Conservation (phyloP, 2,888 invertebrate genomes). For the Heliconius hortense region DNA sequence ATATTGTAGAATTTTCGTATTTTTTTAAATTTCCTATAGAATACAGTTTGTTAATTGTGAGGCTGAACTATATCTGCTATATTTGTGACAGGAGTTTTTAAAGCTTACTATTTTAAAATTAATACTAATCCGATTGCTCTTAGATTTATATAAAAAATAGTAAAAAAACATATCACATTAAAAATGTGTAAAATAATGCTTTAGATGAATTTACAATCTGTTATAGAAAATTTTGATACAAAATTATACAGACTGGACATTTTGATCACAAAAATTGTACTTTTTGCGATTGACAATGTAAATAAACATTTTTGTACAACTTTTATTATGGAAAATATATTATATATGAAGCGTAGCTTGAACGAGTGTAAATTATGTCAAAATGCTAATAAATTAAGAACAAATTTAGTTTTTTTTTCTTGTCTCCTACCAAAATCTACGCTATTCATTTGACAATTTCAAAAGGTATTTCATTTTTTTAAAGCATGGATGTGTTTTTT, state of each 20-base stretch:
- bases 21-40: neutral
- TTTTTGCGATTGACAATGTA: conserved; percentile 28
- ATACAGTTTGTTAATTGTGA: neutral
- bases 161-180: conserved; percentile 31
- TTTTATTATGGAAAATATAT: conserved; percentile 40
- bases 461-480: conserved; percentile 47
- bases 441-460: conserved; percentile 8
- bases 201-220: conserved; percentile 41
- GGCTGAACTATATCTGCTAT: neutral
- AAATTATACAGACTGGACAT: conserved; percentile 10
- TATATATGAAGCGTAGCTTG: conserved; percentile 60
- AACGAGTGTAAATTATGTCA: conserved; percentile 65
- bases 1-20: neutral
- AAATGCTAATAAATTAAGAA: conserved; percentile 65
- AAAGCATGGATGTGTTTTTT: conserved; percentile 63
- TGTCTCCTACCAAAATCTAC: conserved; percentile 47
- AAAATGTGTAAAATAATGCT: conserved; percentile 31
- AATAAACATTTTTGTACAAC: conserved; percentile 50
- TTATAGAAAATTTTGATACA: conserved; percentile 32
- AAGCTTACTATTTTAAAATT: conserved; percentile 6
- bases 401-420: conserved; percentile 40
- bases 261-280: conserved; percentile 27
- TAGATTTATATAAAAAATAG: neutral
- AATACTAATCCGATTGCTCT: conserved; percentile 6
- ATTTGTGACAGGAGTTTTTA: neutral